A percentile compares a stretch with the other conserved stretches of the same genome.
Conservation (phyloP, 2,797 vertebrate species). For the Lagorchestes hirsutus region DNA sequence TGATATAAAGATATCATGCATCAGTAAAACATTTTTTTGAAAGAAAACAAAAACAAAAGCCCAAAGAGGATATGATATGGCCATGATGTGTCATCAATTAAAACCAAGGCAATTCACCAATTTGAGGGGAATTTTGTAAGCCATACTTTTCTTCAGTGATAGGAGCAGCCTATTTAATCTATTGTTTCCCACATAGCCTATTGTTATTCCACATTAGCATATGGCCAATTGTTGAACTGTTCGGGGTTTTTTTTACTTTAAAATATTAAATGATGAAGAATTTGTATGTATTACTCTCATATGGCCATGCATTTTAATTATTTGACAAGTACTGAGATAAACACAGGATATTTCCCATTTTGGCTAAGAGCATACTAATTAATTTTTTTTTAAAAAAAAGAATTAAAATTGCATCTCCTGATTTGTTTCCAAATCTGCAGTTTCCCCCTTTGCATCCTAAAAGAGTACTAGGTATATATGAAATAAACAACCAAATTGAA, state of each 20-base stretch:
- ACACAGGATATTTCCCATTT: not conserved
- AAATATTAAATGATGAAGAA: not conserved
- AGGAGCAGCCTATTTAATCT: conserved; percentile 14
- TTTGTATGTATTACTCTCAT: not conserved
- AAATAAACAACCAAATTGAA: conserved; percentile 72
- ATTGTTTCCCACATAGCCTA: conserved; percentile 49
- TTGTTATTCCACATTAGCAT: conserved; percentile 50
- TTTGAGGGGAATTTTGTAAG: not conserved
- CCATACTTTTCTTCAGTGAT: not conserved
- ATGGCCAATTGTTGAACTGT: not conserved
- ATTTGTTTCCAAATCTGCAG: conserved; percentile 21
- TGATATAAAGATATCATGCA: not conserved
- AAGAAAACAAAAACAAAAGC: not conserved
- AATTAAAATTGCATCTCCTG: conserved; percentile 8
- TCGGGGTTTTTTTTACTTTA: not conserved
- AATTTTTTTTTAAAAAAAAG: conserved; percentile 22
- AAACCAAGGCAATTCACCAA: not conserved
- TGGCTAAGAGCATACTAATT: not conserved
- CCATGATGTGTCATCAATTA: not conserved
- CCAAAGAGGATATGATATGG: not conserved
- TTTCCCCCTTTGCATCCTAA: conserved; percentile 36
- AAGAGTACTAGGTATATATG: conserved; percentile 45
- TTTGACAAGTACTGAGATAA: conserved; percentile 25
- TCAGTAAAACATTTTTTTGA: not conserved
- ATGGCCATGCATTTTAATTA: conserved; percentile 34